Evolutionary conservation across 1,140 invertebrate genomes (phyloP).

Genomic region (Leucophenga varia): DNA sequence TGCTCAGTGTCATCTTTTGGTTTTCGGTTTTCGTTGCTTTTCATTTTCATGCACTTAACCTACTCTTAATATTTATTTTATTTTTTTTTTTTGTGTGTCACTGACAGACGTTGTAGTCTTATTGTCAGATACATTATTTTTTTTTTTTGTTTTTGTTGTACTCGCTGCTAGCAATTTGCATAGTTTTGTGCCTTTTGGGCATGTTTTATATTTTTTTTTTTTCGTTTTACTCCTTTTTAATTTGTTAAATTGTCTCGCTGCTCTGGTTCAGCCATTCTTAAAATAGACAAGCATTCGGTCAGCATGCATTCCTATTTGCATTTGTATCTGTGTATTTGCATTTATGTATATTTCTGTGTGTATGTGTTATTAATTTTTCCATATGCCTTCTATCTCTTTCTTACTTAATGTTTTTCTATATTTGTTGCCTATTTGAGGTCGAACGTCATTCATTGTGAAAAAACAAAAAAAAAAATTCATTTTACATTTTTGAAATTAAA

Average conservation of each 20-base stretch:
- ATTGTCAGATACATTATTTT: too few species aligned
- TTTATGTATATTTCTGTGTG: too few species aligned
- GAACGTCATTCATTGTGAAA: too few species aligned
- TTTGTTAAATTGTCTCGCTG: constrained; percentile 47
- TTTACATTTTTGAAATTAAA: constrained; percentile 46
- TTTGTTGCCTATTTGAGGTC: too few species aligned
- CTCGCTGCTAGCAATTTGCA: too few species aligned
- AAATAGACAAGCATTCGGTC: constrained; percentile 17
- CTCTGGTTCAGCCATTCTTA: constrained; percentile 4
- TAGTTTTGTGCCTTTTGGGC: too few species aligned
- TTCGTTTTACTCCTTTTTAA: constrained; percentile 30
- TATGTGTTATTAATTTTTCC: constrained; percentile 34
- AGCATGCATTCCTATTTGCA: constrained; percentile 3
- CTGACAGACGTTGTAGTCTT: too few species aligned
- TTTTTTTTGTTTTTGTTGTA: too few species aligned
- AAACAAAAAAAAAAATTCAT: constrained; percentile 7
- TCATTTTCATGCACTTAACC: constrained; percentile 7
- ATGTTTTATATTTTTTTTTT: too few species aligned
- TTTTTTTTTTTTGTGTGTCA: constrained; percentile 8
- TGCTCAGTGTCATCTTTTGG: constrained; percentile 26
- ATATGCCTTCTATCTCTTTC: constrained; percentile 28
- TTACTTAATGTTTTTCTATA: background rate
- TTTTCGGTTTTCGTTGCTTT: constrained; percentile 32
- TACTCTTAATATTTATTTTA: constrained; percentile 14
- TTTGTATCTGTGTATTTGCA: too few species aligned